Evolutionary conservation across 2,888 invertebrate genomes (phyloP).

Genomic region (Cryptus armator): DNA sequence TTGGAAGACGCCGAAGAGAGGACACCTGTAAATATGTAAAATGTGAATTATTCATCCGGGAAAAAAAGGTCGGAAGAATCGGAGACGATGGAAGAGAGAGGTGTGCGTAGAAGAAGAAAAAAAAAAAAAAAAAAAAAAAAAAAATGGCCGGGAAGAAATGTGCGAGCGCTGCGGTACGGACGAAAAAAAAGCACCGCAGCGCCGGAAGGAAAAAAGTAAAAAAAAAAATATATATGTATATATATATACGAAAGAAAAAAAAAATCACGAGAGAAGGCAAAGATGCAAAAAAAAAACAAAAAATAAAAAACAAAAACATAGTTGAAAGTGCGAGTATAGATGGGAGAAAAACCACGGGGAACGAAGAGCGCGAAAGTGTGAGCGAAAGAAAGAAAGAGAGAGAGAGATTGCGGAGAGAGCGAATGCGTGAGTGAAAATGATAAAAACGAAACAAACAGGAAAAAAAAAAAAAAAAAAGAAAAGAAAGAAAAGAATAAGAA

Average conservation of each 20-base stretch:
- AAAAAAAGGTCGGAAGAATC: constrained; percentile 18
- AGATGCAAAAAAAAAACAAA: constrained; percentile 49
- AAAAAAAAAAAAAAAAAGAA: constrained; percentile 60
- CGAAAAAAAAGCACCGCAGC: constrained; percentile 38
- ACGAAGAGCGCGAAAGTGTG: constrained; percentile 44
- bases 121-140: constrained; percentile 31
- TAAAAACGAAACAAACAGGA: constrained; percentile 63
- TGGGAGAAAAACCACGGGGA: constrained; percentile 6
- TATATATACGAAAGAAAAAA: constrained; percentile 29
- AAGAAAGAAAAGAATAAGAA: constrained; percentile 48
- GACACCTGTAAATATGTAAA: constrained; percentile 82
- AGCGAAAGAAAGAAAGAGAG: constrained; percentile 62
- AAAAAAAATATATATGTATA: constrained; percentile 34
- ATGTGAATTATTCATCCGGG: constrained; percentile 69
- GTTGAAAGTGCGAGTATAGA: constrained; percentile 44
- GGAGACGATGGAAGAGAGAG: constrained; percentile 40
- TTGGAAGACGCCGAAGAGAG: constrained; percentile 75
- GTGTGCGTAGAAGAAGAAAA: constrained; percentile 33
- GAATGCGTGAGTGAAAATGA: constrained; percentile 34
- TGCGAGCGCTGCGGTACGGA: constrained; percentile 45
- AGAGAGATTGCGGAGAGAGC: constrained; percentile 49
- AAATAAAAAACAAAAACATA: constrained; percentile 43
- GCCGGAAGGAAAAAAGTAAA: constrained; percentile 16
- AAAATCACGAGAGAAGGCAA: constrained; percentile 41
- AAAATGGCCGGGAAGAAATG: constrained; percentile 51